Base-by-base conservation (phyloP, 2,888 invertebrate species). In the Bombylius discolor region DNA sequence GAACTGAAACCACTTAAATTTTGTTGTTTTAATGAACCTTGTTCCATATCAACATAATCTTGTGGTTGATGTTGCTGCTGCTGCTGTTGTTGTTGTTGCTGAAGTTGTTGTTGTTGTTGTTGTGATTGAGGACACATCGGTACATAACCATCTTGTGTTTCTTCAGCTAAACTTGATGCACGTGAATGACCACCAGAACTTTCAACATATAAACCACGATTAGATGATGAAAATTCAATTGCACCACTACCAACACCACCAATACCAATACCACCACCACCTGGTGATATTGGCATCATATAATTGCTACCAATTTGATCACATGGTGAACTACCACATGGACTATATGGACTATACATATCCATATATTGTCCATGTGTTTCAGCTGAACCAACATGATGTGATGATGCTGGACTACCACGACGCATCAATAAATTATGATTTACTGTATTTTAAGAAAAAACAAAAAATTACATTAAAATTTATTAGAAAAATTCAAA, bases 21-120 rank as follows among this genome's bases (percentile, higher is more conserved):
- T 39, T 61, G 61, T 23, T 60, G 58, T 39, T 56, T 62, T n/a
- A 58, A 52, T 32, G 69, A 42, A 7, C 58, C 64, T 47, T 77
- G 77, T 58, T 78, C 77, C 82, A 83, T 83, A 62, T 82, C 82
- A 44, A 83, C 81, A 66, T 84, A 84, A 31, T 78, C 78, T 11
- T 63, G 61, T 11, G 53, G 47, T 52, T 23, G 23, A 23, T 23
- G 23, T 23, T 23, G 23, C 3, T 23, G 23, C 1, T 23, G 23
- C 23, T 23, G 23, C 23, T 23, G 23, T 23, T 23, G 23, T 23
- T 23, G 23, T 23, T 23, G 23, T 52, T 55, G 74, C 69, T 44
- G 23, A 23, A 23, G 23, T 23, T 23, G 23, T 23, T 23, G 23
- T 3, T 23, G 23, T 23, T 23, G 23, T 39, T 39, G 39, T 46